Evolutionary conservation across 2,888 invertebrate genomes (phyloP).

Genomic region (Theodoxus fluviatilis): DNA sequence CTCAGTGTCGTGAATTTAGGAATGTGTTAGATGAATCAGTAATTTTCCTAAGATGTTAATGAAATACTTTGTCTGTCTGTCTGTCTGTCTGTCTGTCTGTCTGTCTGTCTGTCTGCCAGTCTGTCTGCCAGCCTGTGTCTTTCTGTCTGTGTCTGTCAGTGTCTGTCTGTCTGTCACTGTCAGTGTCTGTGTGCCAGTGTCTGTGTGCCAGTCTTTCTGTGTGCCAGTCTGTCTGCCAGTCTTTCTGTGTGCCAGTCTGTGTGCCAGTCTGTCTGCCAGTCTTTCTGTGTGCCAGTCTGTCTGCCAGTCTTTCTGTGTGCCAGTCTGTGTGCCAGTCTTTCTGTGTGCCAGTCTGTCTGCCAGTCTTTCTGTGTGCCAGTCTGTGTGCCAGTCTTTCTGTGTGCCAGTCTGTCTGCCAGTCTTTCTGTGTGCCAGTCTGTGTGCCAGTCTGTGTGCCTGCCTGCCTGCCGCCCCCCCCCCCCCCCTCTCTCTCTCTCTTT

Average conservation of each 20-base stretch:
- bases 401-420: background rate
- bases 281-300: background rate
- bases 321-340: background rate
- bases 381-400: background rate
- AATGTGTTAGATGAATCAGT: too few species aligned
- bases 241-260: background rate
- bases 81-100: too few species aligned
- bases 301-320: background rate
- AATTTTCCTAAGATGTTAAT: too few species aligned
- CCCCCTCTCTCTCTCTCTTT: slow-evolving; percentile 15
- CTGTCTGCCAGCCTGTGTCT: background rate
- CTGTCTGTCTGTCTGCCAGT: too few species aligned
- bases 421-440: background rate
- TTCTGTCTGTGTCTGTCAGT: background rate
- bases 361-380: background rate
- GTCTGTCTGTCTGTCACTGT: slow-evolving; percentile 1
- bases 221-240: background rate
- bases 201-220: background rate
- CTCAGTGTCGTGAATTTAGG: too few species aligned
- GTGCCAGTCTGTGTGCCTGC: background rate
- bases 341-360: background rate
- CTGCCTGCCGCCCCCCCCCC: background rate
- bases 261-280: background rate
- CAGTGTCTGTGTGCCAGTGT: background rate
- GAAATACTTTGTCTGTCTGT: too few species aligned